A percentile compares a stretch with the other conserved stretches of the same genome.
These are phyloP conservation scores for Cyclina sinensis DNA, from an alignment of 1,140 invertebrate genomes.

Conservation along the genomic window DNA sequence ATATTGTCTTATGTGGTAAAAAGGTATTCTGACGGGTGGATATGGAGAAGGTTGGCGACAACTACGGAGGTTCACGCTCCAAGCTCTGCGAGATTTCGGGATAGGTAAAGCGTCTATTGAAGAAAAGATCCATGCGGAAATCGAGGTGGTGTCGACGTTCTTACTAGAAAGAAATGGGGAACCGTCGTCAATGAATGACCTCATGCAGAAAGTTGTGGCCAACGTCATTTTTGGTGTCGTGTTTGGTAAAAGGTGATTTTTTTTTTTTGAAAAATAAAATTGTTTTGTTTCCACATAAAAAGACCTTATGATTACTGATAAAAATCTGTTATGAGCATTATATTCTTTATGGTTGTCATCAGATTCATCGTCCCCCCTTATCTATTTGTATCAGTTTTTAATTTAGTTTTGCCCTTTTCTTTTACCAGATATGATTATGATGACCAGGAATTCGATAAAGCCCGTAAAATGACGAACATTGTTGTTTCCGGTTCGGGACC, in stretches of 20 bases:
- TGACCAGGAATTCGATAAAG: conserved; percentile 30
- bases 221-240: conserved; percentile 51
- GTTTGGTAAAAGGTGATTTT: conserved; percentile 56
- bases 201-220: conserved; percentile 21
- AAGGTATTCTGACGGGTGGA: not conserved
- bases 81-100: conserved; percentile 48
- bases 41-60: not conserved
- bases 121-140: conserved; percentile 41
- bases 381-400: no score
- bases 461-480: not conserved
- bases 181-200: not conserved
- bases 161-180: conserved; percentile 42
- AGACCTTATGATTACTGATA: no score
- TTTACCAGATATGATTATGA: conserved; percentile 40
- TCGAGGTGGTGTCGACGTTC: conserved; percentile 42
- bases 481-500: conserved; percentile 23
- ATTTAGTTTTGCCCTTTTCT: no score
- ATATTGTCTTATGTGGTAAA: not conserved
- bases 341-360: no score
- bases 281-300: no score
- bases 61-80: conserved; percentile 32
- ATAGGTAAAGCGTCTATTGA: conserved; percentile 50
- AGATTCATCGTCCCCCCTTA: no score
- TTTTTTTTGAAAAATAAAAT: no score
- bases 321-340: no score